Evolutionary conservation across 2,113 vertebrate species (phyloP).

Genomic region (Hippolais icterina): DNA sequence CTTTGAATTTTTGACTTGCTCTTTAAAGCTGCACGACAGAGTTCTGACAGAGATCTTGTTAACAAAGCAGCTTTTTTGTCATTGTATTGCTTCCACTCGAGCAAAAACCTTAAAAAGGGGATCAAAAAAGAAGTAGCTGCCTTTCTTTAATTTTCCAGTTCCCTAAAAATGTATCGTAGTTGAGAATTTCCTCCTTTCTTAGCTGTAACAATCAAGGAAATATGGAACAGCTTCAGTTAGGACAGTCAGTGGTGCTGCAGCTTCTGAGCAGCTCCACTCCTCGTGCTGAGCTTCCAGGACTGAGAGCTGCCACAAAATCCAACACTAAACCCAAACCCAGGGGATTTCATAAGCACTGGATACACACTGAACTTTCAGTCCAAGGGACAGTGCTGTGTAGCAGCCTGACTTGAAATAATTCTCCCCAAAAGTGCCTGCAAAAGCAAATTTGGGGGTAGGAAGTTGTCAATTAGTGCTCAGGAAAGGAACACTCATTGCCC

Average conservation of each 20-base stretch:
- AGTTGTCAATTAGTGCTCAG: not conserved
- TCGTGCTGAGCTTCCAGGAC: not conserved
- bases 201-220: not conserved
- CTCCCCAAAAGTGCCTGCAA: not conserved
- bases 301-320: not conserved
- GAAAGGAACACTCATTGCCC: not conserved
- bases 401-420: not conserved
- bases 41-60: not conserved
- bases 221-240: not conserved
- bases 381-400: not conserved
- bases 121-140: not conserved
- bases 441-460: rapidly evolving
- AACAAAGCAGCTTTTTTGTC: not conserved
- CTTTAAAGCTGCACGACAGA: rapidly evolving
- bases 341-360: not conserved
- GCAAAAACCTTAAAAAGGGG: not conserved
- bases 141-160: not conserved
- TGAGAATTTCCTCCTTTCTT: not conserved
- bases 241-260: not conserved
- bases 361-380: not conserved
- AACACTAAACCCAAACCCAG: not conserved
- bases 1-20: not conserved
- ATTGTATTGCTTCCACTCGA: not conserved
- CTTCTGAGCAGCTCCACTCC: not conserved
- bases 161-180: not conserved